Base-by-base conservation (phyloP, 2,797 vertebrate genomes). In the Acanthurus tractus region DNA sequence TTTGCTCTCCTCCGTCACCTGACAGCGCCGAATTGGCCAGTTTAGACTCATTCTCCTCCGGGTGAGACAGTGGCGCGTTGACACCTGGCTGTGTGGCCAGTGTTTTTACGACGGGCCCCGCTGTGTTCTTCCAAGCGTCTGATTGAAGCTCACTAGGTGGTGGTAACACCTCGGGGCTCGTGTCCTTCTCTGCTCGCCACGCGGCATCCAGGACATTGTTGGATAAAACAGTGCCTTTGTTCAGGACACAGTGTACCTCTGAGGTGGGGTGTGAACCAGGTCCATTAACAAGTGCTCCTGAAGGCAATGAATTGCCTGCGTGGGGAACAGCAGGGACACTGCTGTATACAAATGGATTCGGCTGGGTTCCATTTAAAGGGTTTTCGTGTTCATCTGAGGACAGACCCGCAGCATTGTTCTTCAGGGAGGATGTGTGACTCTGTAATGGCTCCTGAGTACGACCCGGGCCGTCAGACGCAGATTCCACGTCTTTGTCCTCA, bases 291-390 rank as follows among this genome's bases (percentile, higher is more conserved):
- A 96, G 95, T 96, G 96, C 94, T 97, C 94, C 97, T 95, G 95
- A 95, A 95, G 97, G 95, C 92, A 97, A 96, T 92, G 95, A 94
- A 93, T 96, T 93, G 93, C 94, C 96, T 95, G 97, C 95, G 81
- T 92, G 95, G 94, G 96, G 95, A 96, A 96, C 96, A 96, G 96
- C 92, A 89, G 97, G 96, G 96, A 96, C 94, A 95, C 96, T 93
- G 94, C 95, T 93, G 93, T 95, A 95, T 94, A 97, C 93, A 97
- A 97, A 97, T 82, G 96, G 93, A 95, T 96, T 94, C 93, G 95
- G 91, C 96, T 97, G 97, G 96, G 96, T 96, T 96, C 97, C 97
- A 94, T 97, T 98, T 97, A 98, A 97, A 96, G 97, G 96, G 93
- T 97, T 97, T 96, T 96, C 95, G 90, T 96, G 95, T 94, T 93